Conservation (phyloP, 2,113 vertebrate species). For the Daubentonia madagascariensis region DNA sequence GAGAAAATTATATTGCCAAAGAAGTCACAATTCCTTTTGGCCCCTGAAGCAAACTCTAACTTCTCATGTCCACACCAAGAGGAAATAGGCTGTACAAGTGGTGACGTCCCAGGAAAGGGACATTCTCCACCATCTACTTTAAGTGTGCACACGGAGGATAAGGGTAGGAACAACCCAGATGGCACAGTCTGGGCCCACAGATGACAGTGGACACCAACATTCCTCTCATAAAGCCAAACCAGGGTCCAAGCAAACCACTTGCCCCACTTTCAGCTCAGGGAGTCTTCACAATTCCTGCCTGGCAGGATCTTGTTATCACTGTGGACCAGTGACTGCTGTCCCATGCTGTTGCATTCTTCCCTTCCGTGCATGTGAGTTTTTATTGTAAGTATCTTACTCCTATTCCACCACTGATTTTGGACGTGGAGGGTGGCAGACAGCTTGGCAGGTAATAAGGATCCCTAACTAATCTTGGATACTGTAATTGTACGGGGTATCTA, state of each 20-base stretch:
- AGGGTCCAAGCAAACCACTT: not conserved
- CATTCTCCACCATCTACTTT: not conserved
- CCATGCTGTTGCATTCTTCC: not conserved
- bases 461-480: not conserved
- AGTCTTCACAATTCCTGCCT: not conserved
- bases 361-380: not conserved
- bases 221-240: not conserved
- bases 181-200: not conserved
- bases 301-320: not conserved
- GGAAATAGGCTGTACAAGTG: not conserved
- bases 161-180: not conserved
- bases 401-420: not conserved
- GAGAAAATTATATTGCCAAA: not conserved
- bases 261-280: not conserved
- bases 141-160: fast-evolving
- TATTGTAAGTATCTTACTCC: not conserved
- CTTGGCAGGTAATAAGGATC: not conserved
- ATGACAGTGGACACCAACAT: not conserved
- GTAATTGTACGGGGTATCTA: not conserved
- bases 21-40: not conserved
- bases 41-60: not conserved
- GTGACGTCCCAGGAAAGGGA: not conserved
- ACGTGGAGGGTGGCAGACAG: not conserved
- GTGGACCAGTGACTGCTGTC: not conserved
- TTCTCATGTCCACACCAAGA: not conserved